Evolutionary conservation across 2,888 invertebrate species (phyloP).

Genomic region (Apoda limacodes): DNA sequence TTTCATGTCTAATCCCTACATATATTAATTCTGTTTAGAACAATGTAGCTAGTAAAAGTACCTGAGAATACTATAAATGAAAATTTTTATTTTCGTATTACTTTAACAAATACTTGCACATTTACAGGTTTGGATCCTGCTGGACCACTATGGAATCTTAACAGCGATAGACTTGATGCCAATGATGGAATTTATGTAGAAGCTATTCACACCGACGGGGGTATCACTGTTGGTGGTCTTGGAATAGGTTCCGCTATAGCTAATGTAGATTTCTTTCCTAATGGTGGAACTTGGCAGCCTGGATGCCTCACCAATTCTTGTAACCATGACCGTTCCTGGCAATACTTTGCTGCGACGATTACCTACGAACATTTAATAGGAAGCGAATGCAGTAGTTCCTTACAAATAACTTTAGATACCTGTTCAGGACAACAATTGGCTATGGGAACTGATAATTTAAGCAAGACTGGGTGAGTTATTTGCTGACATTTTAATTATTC

Average conservation of each 20-base stretch:
- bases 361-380: conserved; percentile 32
- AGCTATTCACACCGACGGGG: conserved; percentile 24
- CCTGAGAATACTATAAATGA: no score
- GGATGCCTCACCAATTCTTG: conserved; percentile 33
- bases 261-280: conserved; percentile 70
- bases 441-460: conserved; percentile 35
- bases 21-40: no score
- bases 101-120: no score
- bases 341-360: conserved; percentile 32
- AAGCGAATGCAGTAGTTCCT: conserved; percentile 22
- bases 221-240: conserved; percentile 15
- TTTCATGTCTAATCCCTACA: no score
- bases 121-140: conserved; percentile 30
- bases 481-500: no score
- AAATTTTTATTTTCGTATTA: no score
- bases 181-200: conserved; percentile 28
- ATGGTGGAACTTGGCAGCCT: conserved; percentile 50
- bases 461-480: conserved; percentile 34
- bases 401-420: conserved; percentile 26
- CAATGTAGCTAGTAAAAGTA: no score
- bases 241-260: conserved; percentile 27
- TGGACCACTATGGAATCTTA: conserved; percentile 41
- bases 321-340: conserved; percentile 37
- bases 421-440: conserved; percentile 27
- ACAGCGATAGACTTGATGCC: conserved; percentile 10